These are phyloP conservation scores for Tychaedon coryphoeus DNA, from an alignment of 2,113 vertebrate species.

Conservation along the genomic window DNA sequence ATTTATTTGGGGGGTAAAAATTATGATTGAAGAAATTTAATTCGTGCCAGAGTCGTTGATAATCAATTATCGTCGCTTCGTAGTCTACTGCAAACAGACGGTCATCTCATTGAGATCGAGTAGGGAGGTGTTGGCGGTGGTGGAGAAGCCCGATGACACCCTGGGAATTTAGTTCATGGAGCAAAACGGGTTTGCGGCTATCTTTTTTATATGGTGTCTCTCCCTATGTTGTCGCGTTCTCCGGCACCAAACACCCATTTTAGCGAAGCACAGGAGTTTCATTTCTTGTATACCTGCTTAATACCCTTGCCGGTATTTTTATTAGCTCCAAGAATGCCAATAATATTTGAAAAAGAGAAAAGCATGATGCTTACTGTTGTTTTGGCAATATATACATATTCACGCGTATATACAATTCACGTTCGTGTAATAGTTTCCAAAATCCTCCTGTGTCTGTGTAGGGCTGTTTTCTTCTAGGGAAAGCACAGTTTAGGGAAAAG, in stretches of 20 bases:
- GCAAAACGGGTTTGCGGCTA: background rate
- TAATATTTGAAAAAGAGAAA: background rate
- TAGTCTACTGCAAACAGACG: background rate
- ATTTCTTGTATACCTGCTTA: background rate
- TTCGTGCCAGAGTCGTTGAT: background rate
- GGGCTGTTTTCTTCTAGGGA: background rate
- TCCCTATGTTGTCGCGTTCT: background rate
- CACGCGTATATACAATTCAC: background rate
- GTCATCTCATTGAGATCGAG: background rate
- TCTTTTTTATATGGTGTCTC: accelerated
- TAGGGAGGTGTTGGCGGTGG: accelerated
- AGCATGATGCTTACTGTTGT: background rate
- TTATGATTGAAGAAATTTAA: background rate
- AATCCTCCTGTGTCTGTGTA: background rate
- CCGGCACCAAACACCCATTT: background rate
- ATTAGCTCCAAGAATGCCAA: background rate
- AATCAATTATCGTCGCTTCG: background rate
- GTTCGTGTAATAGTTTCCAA: background rate
- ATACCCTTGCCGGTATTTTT: background rate
- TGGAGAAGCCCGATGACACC: background rate
- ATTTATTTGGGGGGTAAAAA: background rate
- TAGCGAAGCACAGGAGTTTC: background rate
- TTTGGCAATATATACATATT: background rate
- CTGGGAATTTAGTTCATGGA: too few relatives aligned
- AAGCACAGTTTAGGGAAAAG: background rate